Evolutionary conservation across 2,113 vertebrate genomes (phyloP), one percentile per base, ranked within the genome.

Genomic region (Cheilinus undulatus): DNA sequence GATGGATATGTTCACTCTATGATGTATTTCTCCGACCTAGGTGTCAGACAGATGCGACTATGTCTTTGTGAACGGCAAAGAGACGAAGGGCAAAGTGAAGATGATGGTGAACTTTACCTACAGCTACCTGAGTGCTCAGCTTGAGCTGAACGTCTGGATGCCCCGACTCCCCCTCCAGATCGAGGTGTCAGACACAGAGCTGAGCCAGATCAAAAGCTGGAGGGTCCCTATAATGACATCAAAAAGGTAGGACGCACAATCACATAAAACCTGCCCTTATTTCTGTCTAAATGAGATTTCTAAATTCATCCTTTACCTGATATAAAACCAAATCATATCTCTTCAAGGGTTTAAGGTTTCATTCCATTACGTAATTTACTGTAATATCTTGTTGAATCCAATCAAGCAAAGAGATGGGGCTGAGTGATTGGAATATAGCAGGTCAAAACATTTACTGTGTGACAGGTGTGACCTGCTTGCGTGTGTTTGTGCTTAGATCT

Each of bases 161-260:
- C 97, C 97, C 43, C 95, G 90, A 26, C 95, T 98, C 10, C 96
- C 96, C 0, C 95, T 97, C 67, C 95, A 97, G 86, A 96, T 99
- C 10, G 96, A 98, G 82, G 92, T 98, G 70, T 97, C 97, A 0
- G 97, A 98, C 92, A 91, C 95, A 0, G 96, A 98, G 75, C 94
- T 98, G 58, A 97, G 95, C 87, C 97, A 97, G 90, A 96, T 98
- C 91, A 98, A 96, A 91, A 95, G 96, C 54, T 98, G 97, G 97
- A 93, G 97, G 80, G 94, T 98, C 3, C 96, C 97, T 45, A 93
- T 97, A 57, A 58, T 94, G 54, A 92, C 96, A 56, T 95, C 89
- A 65, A 96, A 95, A 89, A 96, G 96, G 97, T 98, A 89, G 19
- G 71, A 65, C 20, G 54, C 56, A 83, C 57, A 68, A 40, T 59